A percentile compares a stretch with the other conserved stretches of the same genome.
These are phyloP conservation scores for Periplaneta americana DNA, from an alignment of 1,140 invertebrate species.

Conservation along the genomic window DNA sequence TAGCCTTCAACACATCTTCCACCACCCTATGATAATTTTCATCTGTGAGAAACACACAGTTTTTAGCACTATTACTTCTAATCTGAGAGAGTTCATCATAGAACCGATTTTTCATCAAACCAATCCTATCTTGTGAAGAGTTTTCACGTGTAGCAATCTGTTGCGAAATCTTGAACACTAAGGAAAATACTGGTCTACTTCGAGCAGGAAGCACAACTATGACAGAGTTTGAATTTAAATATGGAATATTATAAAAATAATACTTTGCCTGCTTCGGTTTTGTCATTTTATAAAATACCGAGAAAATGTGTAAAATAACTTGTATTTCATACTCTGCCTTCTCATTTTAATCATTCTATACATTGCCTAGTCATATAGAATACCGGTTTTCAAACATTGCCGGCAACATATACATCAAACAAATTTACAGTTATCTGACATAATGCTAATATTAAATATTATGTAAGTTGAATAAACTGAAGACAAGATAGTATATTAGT, in stretches of 20 bases:
- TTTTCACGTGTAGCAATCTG: neutral
- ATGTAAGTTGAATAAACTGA: no score
- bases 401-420: no score
- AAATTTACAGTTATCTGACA: no score
- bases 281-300: no score
- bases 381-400: no score
- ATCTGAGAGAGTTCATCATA: neutral
- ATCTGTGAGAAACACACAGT: neutral
- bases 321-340: no score
- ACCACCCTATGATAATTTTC: neutral
- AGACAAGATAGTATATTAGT: no score
- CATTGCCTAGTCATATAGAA: no score
- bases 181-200: neutral
- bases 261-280: no score
- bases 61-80: neutral
- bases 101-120: neutral
- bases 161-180: neutral
- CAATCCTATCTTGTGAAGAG: neutral
- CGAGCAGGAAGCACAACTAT: slow-evolving; percentile 6
- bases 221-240: neutral
- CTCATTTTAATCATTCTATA: no score
- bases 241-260: neutral
- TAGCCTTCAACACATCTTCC: neutral
- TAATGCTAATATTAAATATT: no score
- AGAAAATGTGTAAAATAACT: neutral